Evolutionary conservation across 1,140 invertebrate species (phyloP).

Genomic region (Micrasema longulum): DNA sequence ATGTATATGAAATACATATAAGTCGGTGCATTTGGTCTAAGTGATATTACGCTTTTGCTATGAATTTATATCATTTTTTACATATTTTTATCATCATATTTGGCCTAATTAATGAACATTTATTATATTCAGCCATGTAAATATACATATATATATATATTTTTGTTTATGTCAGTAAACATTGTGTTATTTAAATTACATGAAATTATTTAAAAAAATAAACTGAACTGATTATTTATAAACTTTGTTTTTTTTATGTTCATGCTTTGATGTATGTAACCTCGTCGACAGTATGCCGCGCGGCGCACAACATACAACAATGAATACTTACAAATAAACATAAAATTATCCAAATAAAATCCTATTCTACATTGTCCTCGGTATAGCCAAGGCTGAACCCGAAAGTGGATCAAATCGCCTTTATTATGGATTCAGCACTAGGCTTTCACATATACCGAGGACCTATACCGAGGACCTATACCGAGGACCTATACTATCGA

Average conservation of each 20-base stretch:
- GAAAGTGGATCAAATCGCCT: too few species aligned
- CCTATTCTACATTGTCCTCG: too few species aligned
- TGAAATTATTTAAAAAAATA: constrained; percentile 48
- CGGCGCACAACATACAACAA: too few species aligned
- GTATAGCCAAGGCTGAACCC: too few species aligned
- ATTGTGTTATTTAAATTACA: constrained; percentile 39
- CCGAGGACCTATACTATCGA: too few species aligned
- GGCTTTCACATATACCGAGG: too few species aligned
- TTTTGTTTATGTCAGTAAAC: constrained; percentile 26
- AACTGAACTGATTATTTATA: constrained; percentile 55
- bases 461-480: too few species aligned
- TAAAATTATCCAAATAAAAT: too few species aligned
- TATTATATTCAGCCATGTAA: constrained; percentile 4
- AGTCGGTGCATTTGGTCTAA: constrained; percentile 29
- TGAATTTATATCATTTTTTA: constrained; percentile 8
- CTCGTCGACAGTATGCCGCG: too few species aligned
- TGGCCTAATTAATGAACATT: constrained; percentile 16
- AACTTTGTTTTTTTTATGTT: constrained; percentile 22
- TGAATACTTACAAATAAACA: too few species aligned
- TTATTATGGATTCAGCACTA: too few species aligned
- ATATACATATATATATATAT: background rate
- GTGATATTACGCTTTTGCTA: constrained; percentile 33
- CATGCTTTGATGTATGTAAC: too few species aligned
- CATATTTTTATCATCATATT: constrained; percentile 24
- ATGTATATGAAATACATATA: constrained; percentile 1